Base-by-base conservation (phyloP, 2,797 vertebrate species). In the Girardinus metallicus region DNA sequence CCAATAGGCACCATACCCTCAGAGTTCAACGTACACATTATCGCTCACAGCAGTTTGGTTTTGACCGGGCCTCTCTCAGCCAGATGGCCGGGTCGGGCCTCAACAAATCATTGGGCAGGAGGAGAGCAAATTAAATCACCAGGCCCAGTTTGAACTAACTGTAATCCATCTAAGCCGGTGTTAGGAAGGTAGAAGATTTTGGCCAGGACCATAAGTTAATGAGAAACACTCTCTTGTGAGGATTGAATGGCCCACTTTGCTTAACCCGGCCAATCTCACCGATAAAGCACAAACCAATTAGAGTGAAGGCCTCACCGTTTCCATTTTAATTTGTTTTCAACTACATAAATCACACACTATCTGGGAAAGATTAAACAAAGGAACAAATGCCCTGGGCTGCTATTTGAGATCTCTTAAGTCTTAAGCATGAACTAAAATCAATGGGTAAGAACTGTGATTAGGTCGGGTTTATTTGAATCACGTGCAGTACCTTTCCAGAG, bases 121-220 rank as follows among this genome's bases (percentile, higher is more conserved):
- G 86, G 89, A 79, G 74, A 87, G 86, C 83, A 91, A 94, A 94
- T 94, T 90, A 84, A 95, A 94, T 94, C 91, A 92, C 83, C 91
- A 92, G 88, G 87, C 87, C 86, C 86, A 91, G 90, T 94, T 89
- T 89, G 88, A 93, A 86, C 77, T 76, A 86, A 87, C 74, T 81
- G 82, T 93, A 92, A 93, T 94, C 90, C 89, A 87, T 91, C 84
- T 85, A 83, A 94, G 83, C 83, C 77, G 81, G 78, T 80, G 86
- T 87, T 90, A 60, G 79, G 66, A 72, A 86, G 85, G 85, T 81
- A 46, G 89, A 88, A 86, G 75, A 68, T 86, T 87, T 89, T 84
- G 64, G 83, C 80, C 60, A 34, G 71, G 81, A 86, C 85, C 86
- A 89, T 80, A 84, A 80, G 78, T 85, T 83, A 89, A 91, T 85